Conservation (phyloP, 2,113 vertebrate genomes). For the Leiothrix lutea region DNA sequence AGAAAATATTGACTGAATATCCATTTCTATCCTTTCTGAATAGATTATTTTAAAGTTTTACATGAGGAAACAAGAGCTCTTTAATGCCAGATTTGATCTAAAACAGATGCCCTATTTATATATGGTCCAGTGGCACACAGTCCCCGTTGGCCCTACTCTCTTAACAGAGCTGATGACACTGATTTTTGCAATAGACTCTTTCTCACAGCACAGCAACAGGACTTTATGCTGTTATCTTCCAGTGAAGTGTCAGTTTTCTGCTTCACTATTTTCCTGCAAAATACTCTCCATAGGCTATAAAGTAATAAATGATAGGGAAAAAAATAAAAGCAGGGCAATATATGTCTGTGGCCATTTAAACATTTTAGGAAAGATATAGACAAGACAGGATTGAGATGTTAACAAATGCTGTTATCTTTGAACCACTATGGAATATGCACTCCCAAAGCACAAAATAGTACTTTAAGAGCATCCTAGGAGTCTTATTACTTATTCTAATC, state of each 20-base stretch:
- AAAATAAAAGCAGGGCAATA: neutral
- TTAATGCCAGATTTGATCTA: neutral
- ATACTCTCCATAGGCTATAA: neutral
- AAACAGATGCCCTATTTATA: neutral
- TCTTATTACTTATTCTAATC: conserved; percentile 24
- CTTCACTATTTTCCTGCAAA: neutral
- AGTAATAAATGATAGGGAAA: neutral
- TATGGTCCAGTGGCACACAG: neutral
- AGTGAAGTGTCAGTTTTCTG: neutral
- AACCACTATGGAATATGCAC: neutral
- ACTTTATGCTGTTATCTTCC: neutral
- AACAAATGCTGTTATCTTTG: conserved; percentile 6
- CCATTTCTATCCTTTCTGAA: neutral
- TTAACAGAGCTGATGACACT: neutral
- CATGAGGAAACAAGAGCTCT: neutral
- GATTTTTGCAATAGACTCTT: conserved; percentile 5
- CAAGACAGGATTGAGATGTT: neutral
- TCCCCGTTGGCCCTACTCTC: neutral
- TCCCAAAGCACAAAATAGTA: conserved; percentile 28
- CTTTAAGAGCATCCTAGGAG: conserved; percentile 1
- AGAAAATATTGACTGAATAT: neutral
- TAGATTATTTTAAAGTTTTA: neutral
- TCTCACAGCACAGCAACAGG: neutral
- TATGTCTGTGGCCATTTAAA: neutral
- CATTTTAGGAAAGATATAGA: neutral